Evolutionary conservation across 2,113 vertebrate genomes (phyloP).

Genomic region (Xerus inauris): DNA sequence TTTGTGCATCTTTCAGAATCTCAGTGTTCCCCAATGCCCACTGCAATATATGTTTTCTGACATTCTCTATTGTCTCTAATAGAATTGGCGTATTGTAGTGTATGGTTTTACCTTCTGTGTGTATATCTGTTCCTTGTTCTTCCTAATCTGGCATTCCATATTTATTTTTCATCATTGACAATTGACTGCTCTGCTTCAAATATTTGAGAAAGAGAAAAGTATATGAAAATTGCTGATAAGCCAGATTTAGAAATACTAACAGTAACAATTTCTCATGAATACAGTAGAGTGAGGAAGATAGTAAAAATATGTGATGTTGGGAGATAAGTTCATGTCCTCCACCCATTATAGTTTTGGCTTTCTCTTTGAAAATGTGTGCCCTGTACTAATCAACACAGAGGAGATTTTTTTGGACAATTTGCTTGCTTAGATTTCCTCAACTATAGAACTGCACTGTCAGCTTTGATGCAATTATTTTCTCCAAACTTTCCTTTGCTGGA

Average conservation of each 20-base stretch:
- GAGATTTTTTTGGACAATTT: not conserved
- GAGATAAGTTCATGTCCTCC: not conserved
- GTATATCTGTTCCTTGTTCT: slow-evolving; percentile 24
- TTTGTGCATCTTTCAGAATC: slow-evolving; percentile 54
- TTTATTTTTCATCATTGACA: slow-evolving; percentile 70
- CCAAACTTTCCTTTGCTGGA: not conserved
- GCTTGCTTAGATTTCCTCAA: not conserved
- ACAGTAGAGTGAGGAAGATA: not conserved
- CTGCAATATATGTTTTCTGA: slow-evolving; percentile 47
- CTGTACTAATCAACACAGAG: not conserved
- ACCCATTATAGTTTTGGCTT: not conserved
- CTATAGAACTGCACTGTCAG: not conserved
- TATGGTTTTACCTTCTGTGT: not conserved
- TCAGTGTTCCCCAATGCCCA: slow-evolving; percentile 38
- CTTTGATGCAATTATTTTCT: slow-evolving; percentile 7
- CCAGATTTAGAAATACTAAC: not conserved
- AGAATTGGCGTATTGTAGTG: not conserved
- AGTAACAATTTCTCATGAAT: slow-evolving; percentile 18
- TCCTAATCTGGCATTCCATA: slow-evolving; percentile 56
- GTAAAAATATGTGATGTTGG: not conserved
- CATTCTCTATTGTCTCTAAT: slow-evolving; percentile 26
- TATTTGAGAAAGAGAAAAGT: slow-evolving; percentile 50
- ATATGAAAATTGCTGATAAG: not conserved
- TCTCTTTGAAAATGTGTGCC: not conserved
- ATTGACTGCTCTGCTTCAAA: slow-evolving; percentile 60